Evolutionary conservation across 2,888 invertebrate species (phyloP), one percentile per base, ranked within the genome.

Genomic region (Callinectes sapidus): DNA sequence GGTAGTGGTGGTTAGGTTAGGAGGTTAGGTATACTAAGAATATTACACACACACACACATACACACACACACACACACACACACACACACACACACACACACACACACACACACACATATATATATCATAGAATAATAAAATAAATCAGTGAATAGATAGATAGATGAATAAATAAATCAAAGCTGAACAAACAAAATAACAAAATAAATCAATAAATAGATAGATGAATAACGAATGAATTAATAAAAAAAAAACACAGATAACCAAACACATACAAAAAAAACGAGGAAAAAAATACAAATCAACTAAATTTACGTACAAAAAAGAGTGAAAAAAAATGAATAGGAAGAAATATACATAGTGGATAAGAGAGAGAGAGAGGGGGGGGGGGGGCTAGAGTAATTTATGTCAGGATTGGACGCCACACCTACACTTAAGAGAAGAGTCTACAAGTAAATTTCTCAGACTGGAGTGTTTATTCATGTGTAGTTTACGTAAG

Each of bases 11-110:
- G 48, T 61, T 18, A 0, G 16, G 32, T 1, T 81, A n/a, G 32
- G 3, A 35, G 32, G 32, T 35, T 81, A 81, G n/a, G n/a, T n/a
- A n/a, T n/a, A n/a, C n/a, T n/a, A n/a, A n/a, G n/a, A n/a, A n/a
- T n/a, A n/a, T n/a, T n/a, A 61, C 61, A 61, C 61, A 61, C 61
- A 61, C 61, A 61, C 61, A 61, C 61, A 61, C 61, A 61, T 18
- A 61, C 61, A 61, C 61, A 61, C 61, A 61, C 61, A 61, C 61
- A 61, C 61, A 61, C 61, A 61, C 61, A 61, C 61, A 61, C 61
- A 61, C 61, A 61, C 61, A 61, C 61, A 61, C 61, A 61, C 61
- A 61, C 61, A 61, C 61, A 61, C 61, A 61, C 61, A 39, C 39
- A 39, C 39, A 39, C 39, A 39, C 39, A 39, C 39, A 39, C 39